Evolutionary conservation across 2,888 invertebrate genomes (phyloP), one percentile per base, ranked within the genome.

Genomic region (Synanthedon vespiformis): DNA sequence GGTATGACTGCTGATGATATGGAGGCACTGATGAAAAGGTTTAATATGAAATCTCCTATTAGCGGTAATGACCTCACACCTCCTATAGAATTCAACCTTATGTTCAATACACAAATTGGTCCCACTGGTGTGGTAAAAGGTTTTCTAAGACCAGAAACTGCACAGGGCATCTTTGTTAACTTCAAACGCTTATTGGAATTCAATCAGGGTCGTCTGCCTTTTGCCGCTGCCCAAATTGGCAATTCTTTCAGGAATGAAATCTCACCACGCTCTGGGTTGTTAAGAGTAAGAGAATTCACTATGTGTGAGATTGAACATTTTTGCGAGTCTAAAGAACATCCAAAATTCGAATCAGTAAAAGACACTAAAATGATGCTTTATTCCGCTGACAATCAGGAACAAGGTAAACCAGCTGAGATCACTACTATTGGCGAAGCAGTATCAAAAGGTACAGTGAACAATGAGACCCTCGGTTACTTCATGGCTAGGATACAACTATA

Each of bases 221-320:
- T 99, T 88, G 99, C 99, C 58, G 98, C 97, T 53, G 99, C 99
- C 11, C 99, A 99, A 88, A 98, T 99, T 68, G 99, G 99, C 59
- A 96, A 96, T 74, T 94, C 99, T 1, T 99, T 99, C 77, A 92
- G 99, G 62, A 99, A 99, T 88, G 99, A 99, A 89, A 99, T 99
- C 66, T 99, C 99, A 0, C 99, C 99, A 1, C 89, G 99, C 56
- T 97, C 98, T 58, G 99, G 99, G 1, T 88, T 99, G 10, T 93
- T 99, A 49, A 90, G 99, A 67, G 98, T 99, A 1, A 92, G 98
- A 68, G 99, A 99, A 78, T 99, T 99, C 73, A 99, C 98, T 0
- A 99, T 99, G 99, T 98, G 98, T 56, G 99, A 99, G 88, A 99
- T 99, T 65, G 99, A 99, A 80, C 98, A 99, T 84, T 99, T 99